Evolutionary conservation across 1,140 invertebrate species (phyloP), one percentile per base, ranked within the genome.

Genomic region (Eurosta solidaginis): DNA sequence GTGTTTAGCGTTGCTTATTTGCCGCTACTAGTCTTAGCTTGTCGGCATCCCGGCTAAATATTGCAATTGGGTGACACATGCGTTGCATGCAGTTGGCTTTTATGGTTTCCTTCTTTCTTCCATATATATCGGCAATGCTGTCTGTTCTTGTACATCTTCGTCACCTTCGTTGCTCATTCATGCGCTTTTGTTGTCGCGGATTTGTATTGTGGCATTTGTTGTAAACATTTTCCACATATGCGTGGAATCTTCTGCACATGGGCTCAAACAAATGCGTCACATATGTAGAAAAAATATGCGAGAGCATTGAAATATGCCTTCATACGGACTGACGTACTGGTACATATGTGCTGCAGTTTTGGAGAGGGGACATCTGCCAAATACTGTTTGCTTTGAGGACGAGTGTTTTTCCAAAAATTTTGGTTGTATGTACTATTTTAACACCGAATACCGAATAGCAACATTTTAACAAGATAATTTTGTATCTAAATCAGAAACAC

Each of bases 151-250:
- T 49, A 49, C 17, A n/a, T 49, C 9, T 14, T 10, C 52, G 17
- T 10, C 33, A 68, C 33, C 14, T 68, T 68, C 54, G 17, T 59
- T 59, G 54, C 54, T 1, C n/a, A n/a, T n/a, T n/a, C n/a, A n/a
- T n/a, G n/a, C n/a, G n/a, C n/a, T n/a, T n/a, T n/a, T n/a, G n/a
- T 59, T 29, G 25, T 68, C 59, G 59, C 33, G 59, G 59, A 68
- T 68, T 68, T 68, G 59, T 68, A 40, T 68, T 68, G 59, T 68
- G 59, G 59, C 59, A 68, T 68, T 68, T 68, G 59, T 68, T 14
- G 27, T 40, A 42, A 68, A 68, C 22, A 68, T 68, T 68, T 68
- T 68, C 59, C 59, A 68, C 59, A 68, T 68, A 68, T 68, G 59
- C 59, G 59, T 68, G 36, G 59, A 68, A 68, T 68, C 59, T 68